These are phyloP conservation scores for Eucidaris tribuloides DNA, from an alignment of 35 echinoderm and acorn worm species.

Conservation along the genomic window DNA sequence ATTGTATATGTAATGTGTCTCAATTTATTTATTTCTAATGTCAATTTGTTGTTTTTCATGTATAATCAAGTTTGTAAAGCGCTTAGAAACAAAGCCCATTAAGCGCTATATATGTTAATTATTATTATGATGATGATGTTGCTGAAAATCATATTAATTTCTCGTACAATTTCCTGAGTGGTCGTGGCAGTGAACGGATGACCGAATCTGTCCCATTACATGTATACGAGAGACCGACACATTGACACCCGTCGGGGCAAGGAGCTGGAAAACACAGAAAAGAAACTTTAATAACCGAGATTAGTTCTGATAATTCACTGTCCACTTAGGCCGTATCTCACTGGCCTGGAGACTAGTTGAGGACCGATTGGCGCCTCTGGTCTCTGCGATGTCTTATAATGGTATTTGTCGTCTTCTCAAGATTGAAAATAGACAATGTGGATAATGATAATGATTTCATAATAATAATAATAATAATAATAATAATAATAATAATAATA, in stretches of 20 bases:
- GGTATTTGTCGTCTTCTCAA: neutral
- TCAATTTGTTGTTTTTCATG: too few species aligned
- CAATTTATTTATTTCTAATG: too few species aligned
- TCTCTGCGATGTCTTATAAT: neutral
- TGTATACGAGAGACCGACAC: constrained; percentile 22
- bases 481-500: neutral
- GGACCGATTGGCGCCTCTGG: neutral
- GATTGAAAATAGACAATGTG: neutral
- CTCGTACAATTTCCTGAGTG: constrained; percentile 52
- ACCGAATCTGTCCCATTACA: neutral
- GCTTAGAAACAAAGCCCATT: too few species aligned
- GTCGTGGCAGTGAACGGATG: neutral
- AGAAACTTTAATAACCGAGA: neutral
- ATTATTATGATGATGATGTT: too few species aligned
- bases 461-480: neutral
- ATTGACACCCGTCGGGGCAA: constrained; percentile 53
- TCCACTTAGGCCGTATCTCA: neutral
- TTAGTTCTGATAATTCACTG: neutral
- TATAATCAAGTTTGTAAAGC: too few species aligned
- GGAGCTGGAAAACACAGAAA: neutral
- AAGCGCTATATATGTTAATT: too few species aligned
- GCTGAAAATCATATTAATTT: constrained; percentile 2
- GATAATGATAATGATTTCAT: neutral
- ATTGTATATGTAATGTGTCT: too few species aligned
- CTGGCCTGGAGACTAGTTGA: too few species aligned